Evolutionary conservation across 2,797 vertebrate species (phyloP).

Genomic region (Semaprochilodus insignis): DNA sequence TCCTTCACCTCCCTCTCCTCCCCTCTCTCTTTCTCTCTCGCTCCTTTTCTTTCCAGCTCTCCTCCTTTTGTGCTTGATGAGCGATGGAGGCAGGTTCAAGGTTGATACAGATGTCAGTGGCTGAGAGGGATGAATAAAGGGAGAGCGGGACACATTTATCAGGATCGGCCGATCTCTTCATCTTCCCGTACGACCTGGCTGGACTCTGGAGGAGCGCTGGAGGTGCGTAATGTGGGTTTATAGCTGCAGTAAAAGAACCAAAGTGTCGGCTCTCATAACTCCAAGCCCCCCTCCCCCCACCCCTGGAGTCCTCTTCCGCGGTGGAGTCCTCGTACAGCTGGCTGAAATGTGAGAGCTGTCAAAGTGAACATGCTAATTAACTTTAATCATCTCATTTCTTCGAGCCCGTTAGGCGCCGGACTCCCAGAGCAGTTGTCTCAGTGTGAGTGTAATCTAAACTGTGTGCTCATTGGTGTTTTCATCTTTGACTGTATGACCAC

Average conservation of each 20-base stretch:
- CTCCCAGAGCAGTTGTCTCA: background rate
- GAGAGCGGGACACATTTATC: slow-evolving; percentile 46
- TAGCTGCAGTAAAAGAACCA: background rate
- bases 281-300: too few species aligned
- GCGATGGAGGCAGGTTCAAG: slow-evolving; percentile 49
- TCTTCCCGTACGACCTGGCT: slow-evolving; percentile 17
- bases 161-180: slow-evolving; percentile 36
- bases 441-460: background rate
- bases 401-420: background rate
- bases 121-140: slow-evolving; percentile 46
- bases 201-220: background rate
- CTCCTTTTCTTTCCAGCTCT: background rate
- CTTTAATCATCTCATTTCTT: background rate
- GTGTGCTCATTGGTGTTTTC: too few species aligned
- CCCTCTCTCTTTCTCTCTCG: background rate
- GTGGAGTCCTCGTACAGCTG: background rate
- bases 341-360: background rate
- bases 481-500: too few species aligned
- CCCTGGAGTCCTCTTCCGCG: background rate
- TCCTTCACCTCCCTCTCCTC: slow-evolving; percentile 15
- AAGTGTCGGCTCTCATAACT: background rate
- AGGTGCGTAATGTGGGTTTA: slow-evolving; percentile 4
- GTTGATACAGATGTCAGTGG: slow-evolving; percentile 55
- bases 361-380: background rate
- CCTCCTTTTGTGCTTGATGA: slow-evolving; percentile 42